These are phyloP conservation scores for Percina caprodes DNA, from an alignment of 2,113 vertebrate genomes.

Conservation along the genomic window DNA sequence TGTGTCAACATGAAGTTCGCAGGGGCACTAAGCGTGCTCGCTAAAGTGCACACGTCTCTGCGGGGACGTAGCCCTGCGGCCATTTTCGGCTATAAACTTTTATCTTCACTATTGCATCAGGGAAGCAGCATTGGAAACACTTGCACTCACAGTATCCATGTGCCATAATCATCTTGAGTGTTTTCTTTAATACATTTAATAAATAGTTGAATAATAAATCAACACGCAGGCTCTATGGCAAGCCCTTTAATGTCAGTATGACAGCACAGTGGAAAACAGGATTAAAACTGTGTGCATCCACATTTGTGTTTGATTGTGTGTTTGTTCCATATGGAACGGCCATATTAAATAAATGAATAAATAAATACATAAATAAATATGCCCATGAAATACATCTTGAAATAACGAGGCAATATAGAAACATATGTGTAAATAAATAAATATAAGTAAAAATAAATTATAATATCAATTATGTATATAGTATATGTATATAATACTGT, in stretches of 20 bases:
- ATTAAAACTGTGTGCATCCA: constrained; percentile 28
- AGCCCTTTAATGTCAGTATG: constrained; percentile 76
- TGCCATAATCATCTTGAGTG: constrained; percentile 8
- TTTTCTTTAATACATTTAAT: constrained; percentile 19
- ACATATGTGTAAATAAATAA: too few species aligned
- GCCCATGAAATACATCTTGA: too few species aligned
- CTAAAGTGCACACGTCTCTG: constrained; percentile 12
- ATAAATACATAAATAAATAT: too few species aligned
- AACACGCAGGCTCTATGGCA: constrained; percentile 49
- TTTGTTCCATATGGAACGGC: background rate
- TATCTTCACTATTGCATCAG: constrained; percentile 26
- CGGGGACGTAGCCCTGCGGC: constrained; percentile 10
- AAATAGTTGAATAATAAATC: constrained; percentile 59
- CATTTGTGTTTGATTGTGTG: background rate
- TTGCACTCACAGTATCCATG: background rate
- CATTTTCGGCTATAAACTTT: constrained; percentile 49
- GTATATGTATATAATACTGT: too few species aligned
- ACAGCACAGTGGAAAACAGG: constrained; percentile 68
- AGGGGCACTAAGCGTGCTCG: background rate
- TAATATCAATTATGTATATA: too few species aligned
- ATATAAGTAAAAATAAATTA: too few species aligned
- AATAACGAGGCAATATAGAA: too few species aligned
- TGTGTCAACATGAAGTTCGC: background rate
- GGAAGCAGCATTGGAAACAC: background rate
- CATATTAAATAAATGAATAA: too few species aligned